Conservation (phyloP, 1,140 invertebrate genomes). For the Bemisia tabaci region DNA sequence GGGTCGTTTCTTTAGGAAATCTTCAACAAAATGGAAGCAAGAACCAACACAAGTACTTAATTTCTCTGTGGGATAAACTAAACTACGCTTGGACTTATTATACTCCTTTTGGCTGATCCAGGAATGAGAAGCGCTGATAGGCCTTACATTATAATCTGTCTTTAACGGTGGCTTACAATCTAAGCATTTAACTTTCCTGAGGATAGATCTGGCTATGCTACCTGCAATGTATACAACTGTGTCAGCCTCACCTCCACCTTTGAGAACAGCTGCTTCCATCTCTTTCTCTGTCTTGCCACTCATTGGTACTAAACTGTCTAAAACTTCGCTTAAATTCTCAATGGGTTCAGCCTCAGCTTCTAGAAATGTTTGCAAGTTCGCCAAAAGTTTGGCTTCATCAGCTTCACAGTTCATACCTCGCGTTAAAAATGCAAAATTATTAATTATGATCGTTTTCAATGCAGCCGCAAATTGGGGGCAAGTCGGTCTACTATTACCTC, state of each 20-base stretch:
- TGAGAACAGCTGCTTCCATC: no score
- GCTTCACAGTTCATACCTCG: no score
- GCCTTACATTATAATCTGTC: neutral
- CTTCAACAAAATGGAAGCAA: neutral
- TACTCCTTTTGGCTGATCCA: neutral
- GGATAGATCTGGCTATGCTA: neutral
- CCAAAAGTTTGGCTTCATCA: no score
- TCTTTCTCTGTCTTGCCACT: no score
- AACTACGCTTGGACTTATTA: neutral
- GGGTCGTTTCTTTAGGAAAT: neutral
- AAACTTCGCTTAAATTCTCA: no score
- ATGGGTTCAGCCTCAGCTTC: no score
- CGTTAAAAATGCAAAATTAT: no score
- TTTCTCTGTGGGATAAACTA: neutral
- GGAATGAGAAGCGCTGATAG: neutral
- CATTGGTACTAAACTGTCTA: no score
- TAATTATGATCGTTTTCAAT: no score
- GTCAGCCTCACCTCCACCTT: neutral
- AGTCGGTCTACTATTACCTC: no score
- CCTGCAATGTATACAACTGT: neutral
- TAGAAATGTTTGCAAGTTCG: no score
- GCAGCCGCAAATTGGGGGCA: no score
- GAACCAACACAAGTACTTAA: neutral
- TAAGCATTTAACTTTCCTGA: neutral
- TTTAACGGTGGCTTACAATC: neutral